phyloP scores from a whole-genome alignment of 2,888 invertebrate genomes.

The Trissolcus brochymenae region DNA sequence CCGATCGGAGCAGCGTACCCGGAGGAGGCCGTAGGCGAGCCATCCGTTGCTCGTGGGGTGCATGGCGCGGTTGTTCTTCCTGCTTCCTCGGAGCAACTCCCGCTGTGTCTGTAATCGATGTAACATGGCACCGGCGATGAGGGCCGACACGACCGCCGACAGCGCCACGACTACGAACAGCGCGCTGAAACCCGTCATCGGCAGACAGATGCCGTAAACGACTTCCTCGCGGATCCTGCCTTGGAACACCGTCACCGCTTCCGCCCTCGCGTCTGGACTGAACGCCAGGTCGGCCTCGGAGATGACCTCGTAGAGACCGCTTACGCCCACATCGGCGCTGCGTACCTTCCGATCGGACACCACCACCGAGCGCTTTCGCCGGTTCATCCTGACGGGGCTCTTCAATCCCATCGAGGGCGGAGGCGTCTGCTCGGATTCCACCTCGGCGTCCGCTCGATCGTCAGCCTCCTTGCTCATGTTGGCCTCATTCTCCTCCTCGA shows the following conservation, averaged over 20 bases:
- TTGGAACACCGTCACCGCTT: constrained; percentile 92
- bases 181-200: constrained; percentile 91
- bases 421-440: constrained; percentile 30
- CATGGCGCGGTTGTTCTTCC: constrained; percentile 66
- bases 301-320: constrained; percentile 92
- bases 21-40: constrained; percentile 71
- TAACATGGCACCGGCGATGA: constrained; percentile 90
- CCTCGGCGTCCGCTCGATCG: constrained; percentile 17
- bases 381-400: constrained; percentile 60
- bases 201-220: constrained; percentile 94
- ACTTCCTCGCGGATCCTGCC: constrained; percentile 92
- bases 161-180: constrained; percentile 91
- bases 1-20: constrained; percentile 68
- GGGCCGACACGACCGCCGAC: constrained; percentile 90
- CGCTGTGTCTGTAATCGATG: constrained; percentile 87
- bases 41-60: constrained; percentile 68
- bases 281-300: constrained; percentile 94
- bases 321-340: constrained; percentile 92
- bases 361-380: constrained; percentile 82
- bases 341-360: constrained; percentile 85
- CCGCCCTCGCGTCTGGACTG: constrained; percentile 87
- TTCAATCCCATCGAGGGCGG: constrained; percentile 37
- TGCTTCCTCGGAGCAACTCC: constrained; percentile 78
- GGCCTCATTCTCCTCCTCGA: constrained; percentile 75
- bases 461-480: constrained; percentile 34